Evolutionary conservation across 2,113 vertebrate genomes (phyloP).

Genomic region (Apodemus sylvaticus): DNA sequence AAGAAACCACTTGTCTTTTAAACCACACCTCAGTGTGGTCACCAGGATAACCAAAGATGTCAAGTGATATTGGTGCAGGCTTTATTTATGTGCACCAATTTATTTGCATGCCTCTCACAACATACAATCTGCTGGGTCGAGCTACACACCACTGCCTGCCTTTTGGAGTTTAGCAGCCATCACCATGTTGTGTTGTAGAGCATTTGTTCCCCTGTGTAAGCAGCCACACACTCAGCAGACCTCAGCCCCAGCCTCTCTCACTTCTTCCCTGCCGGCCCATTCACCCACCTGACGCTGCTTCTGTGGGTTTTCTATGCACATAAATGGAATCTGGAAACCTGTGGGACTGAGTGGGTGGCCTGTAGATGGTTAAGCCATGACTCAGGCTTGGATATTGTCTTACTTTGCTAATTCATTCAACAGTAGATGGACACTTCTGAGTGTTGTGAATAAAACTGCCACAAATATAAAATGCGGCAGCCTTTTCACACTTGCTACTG

Average conservation of each 20-base stretch:
- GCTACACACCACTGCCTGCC: neutral
- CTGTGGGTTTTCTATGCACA: neutral
- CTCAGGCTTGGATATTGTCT: neutral
- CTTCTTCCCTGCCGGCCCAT: neutral
- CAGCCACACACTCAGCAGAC: neutral
- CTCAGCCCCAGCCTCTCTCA: neutral
- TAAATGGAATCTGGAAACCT: neutral
- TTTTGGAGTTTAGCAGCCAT: neutral
- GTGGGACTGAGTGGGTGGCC: neutral
- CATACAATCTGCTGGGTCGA: neutral
- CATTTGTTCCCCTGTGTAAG: neutral
- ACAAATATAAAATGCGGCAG: neutral
- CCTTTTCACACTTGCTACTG: neutral
- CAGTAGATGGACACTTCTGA: neutral
- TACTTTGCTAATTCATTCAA: neutral
- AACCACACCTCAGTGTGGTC: neutral
- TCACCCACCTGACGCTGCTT: neutral
- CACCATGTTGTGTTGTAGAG: neutral
- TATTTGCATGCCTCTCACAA: neutral
- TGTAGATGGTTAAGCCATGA: neutral
- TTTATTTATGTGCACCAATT: neutral
- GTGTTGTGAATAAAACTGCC: neutral
- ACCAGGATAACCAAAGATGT: neutral
- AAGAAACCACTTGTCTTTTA: neutral
- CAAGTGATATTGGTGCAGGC: neutral